These are phyloP conservation scores for Hylaeus volcanicus DNA, from an alignment of 1,140 invertebrate species.

Conservation along the genomic window DNA sequence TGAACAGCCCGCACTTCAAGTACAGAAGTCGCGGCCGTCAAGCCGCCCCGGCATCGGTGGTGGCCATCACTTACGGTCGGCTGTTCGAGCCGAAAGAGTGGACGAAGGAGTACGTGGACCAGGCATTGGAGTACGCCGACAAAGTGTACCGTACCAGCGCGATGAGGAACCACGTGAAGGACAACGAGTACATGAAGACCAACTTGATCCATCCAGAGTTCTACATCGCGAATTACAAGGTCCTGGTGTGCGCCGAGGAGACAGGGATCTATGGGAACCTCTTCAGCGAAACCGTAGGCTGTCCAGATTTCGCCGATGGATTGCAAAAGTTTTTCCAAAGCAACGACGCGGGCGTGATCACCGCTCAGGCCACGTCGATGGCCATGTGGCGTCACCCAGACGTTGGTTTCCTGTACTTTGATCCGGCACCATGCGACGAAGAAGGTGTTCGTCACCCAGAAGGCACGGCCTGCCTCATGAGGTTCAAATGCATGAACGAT, in stretches of 20 bases:
- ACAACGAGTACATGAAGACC: conserved; percentile 64
- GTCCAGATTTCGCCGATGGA: conserved; percentile 65
- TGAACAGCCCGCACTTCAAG: conserved; percentile 66
- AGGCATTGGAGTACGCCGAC: conserved; percentile 68
- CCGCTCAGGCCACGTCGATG: conserved; percentile 65
- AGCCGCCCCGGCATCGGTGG: conserved; percentile 60
- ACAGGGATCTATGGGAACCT: conserved; percentile 66
- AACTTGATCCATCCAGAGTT: conserved; percentile 68
- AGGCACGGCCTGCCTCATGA: conserved; percentile 66
- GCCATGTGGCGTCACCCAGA: conserved; percentile 66
- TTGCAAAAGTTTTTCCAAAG: conserved; percentile 61
- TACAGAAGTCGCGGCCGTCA: conserved; percentile 70
- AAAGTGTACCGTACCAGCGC: conserved; percentile 66
- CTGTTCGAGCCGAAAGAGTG: conserved; percentile 68
- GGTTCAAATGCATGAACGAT: conserved; percentile 61
- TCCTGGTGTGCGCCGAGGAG: conserved; percentile 59
- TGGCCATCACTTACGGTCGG: conserved; percentile 66
- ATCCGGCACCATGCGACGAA: conserved; percentile 61
- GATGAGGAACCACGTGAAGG: conserved; percentile 49
- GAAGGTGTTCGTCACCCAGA: conserved; percentile 36
- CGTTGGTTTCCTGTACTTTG: conserved; percentile 64
- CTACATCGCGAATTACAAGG: conserved; percentile 69
- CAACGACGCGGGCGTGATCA: conserved; percentile 66
- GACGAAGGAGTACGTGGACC: conserved; percentile 61
- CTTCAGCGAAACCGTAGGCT: conserved; percentile 59